Percentiles rank a stretch among this genome's conserved stretches.
phyloP scores from a whole-genome alignment of 2,113 vertebrate species.

The Pimephales promelas region DNA sequence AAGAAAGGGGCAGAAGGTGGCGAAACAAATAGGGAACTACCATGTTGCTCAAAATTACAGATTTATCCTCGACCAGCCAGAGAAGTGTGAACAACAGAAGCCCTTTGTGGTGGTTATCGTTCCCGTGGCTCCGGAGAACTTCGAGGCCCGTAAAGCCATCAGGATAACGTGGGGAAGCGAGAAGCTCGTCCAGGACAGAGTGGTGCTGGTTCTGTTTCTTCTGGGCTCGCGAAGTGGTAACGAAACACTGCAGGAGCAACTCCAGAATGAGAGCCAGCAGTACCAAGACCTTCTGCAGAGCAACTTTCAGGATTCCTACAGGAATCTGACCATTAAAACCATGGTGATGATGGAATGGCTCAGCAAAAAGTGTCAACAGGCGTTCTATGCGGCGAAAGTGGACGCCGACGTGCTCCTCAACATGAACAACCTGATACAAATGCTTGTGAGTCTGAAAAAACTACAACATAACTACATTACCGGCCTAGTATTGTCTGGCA shows the following conservation, averaged over 20 bases:
- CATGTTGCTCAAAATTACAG: conserved; percentile 63
- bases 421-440: conserved; percentile 82
- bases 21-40: conserved; percentile 41
- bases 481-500: conserved; percentile 88
- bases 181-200: conserved; percentile 60
- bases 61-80: conserved; percentile 69
- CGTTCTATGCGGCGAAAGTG: conserved; percentile 83
- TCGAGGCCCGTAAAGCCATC: conserved; percentile 53
- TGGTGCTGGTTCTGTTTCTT: conserved; percentile 63
- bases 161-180: conserved; percentile 72
- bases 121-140: conserved; percentile 56
- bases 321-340: conserved; percentile 79
- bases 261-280: conserved; percentile 65
- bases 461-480: conserved; percentile 84
- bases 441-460: conserved; percentile 79
- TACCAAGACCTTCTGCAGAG: conserved; percentile 78
- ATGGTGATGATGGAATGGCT: conserved; percentile 82
- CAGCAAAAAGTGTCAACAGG: conserved; percentile 61
- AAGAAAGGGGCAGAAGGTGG: neutral
- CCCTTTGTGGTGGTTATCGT: conserved; percentile 76
- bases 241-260: conserved; percentile 1
- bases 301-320: conserved; percentile 71
- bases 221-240: conserved; percentile 21
- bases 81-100: conserved; percentile 46
- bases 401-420: conserved; percentile 89